A percentile compares a stretch with the other conserved stretches of the same genome.
These are phyloP conservation scores for Triops longicaudatus DNA, from an alignment of 1,140 invertebrate species.

Conservation along the genomic window DNA sequence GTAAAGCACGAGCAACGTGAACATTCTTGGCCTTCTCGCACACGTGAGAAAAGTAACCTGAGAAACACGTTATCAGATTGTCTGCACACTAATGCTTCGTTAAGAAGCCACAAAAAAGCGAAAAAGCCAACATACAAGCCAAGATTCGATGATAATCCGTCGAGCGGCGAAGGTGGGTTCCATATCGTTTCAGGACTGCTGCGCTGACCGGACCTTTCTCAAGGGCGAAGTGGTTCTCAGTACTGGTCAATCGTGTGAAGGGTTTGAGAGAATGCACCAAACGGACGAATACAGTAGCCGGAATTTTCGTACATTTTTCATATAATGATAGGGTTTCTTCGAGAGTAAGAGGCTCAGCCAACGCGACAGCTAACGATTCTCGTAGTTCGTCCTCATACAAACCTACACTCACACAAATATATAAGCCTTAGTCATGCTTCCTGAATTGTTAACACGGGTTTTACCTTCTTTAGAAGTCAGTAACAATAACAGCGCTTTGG, in stretches of 20 bases:
- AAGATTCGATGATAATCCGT: neutral
- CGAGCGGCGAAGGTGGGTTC: neutral
- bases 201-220: neutral
- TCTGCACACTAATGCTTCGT: neutral
- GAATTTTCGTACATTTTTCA: neutral
- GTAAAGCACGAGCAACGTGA: neutral
- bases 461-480: slow-evolving; percentile 35
- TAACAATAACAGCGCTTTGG: slow-evolving; percentile 36
- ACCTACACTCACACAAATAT: neutral
- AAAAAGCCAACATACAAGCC: neutral
- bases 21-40: slow-evolving; percentile 5
- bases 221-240: slow-evolving; percentile 26
- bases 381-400: neutral
- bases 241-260: neutral
- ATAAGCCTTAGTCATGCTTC: neutral
- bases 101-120: neutral
- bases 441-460: neutral
- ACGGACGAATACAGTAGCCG: neutral
- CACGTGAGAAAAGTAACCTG: slow-evolving; percentile 11
- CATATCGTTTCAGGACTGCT: neutral
- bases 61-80: neutral
- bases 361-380: neutral
- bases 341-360: neutral
- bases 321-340: neutral
- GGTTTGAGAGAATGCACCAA: neutral